Conservation (phyloP, 2,113 vertebrate species). For the Pseudolaguvia tuberculata region DNA sequence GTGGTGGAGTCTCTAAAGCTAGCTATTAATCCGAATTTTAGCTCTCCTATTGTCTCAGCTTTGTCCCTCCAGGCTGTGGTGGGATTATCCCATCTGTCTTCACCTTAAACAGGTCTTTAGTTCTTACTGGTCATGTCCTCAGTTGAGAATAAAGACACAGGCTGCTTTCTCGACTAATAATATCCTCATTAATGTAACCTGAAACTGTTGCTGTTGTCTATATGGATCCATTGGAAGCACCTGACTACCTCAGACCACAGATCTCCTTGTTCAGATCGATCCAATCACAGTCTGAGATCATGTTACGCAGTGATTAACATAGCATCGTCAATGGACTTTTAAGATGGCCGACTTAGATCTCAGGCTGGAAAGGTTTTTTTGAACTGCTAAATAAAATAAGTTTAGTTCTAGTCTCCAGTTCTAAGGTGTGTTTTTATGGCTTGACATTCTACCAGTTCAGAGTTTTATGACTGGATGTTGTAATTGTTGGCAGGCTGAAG, state of each 20-base stretch:
- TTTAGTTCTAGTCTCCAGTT: no score
- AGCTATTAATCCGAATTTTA: no score
- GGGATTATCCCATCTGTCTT: not conserved
- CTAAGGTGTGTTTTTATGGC: no score
- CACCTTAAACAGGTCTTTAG: not conserved
- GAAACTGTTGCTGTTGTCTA: conserved; percentile 15
- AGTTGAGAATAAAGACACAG: not conserved
- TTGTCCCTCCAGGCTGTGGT: not conserved
- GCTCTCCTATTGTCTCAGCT: not conserved
- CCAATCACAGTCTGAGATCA: not conserved
- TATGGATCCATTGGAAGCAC: conserved; percentile 4
- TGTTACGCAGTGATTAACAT: conserved; percentile 9
- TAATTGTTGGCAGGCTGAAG: no score
- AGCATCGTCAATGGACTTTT: not conserved
- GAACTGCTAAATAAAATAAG: no score
- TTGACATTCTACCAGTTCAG: no score
- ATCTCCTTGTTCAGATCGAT: conserved; percentile 19
- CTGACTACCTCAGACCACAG: conserved; percentile 8
- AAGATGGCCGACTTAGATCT: not conserved
- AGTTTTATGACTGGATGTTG: no score
- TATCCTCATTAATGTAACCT: conserved; percentile 16
- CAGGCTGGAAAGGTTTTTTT: not conserved
- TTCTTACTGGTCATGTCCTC: not conserved
- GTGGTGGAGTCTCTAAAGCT: no score
- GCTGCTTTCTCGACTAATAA: conserved; percentile 1